phyloP scores from a whole-genome alignment of 2,888 invertebrate genomes.

The Peribatodes rhomboidaria region DNA sequence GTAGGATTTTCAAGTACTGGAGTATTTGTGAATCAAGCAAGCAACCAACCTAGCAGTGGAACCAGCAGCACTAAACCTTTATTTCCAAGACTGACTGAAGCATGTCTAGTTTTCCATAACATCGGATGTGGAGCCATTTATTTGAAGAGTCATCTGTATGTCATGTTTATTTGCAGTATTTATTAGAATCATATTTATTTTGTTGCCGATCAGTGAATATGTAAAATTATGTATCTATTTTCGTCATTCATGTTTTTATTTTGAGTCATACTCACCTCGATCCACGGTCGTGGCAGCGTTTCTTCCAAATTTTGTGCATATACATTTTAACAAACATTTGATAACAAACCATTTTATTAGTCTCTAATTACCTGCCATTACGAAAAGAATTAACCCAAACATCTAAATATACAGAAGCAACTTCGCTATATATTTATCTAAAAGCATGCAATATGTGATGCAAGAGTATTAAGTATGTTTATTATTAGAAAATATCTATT shows the following conservation, averaged over 20 bases:
- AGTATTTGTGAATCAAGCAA: too few species aligned
- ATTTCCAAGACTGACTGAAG: constrained; percentile 73
- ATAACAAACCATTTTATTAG: constrained; percentile 62
- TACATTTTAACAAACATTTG: constrained; percentile 52
- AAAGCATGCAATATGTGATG: constrained; percentile 20
- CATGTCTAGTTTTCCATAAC: constrained; percentile 64
- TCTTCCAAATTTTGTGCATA: constrained; percentile 68
- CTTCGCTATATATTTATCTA: constrained; percentile 26
- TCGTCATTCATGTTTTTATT: constrained; percentile 55
- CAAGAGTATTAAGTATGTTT: constrained; percentile 1
- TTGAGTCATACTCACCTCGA: constrained; percentile 56
- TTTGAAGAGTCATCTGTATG: constrained; percentile 36
- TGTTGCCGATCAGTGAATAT: constrained; percentile 43
- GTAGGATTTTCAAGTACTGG: too few species aligned
- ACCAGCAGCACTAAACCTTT: background rate
- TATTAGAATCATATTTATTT: constrained; percentile 41
- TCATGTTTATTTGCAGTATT: constrained; percentile 38
- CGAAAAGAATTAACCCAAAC: constrained; percentile 49
- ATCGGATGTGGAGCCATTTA: constrained; percentile 52
- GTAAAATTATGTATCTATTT: constrained; percentile 53
- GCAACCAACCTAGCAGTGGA: too few species aligned
- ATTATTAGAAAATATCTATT: background rate
- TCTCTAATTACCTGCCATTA: constrained; percentile 58
- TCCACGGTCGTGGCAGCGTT: constrained; percentile 68
- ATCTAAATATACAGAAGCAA: constrained; percentile 55